Evolutionary conservation across 2,888 invertebrate species (phyloP).

Genomic region (Neoitamus cyanurus): DNA sequence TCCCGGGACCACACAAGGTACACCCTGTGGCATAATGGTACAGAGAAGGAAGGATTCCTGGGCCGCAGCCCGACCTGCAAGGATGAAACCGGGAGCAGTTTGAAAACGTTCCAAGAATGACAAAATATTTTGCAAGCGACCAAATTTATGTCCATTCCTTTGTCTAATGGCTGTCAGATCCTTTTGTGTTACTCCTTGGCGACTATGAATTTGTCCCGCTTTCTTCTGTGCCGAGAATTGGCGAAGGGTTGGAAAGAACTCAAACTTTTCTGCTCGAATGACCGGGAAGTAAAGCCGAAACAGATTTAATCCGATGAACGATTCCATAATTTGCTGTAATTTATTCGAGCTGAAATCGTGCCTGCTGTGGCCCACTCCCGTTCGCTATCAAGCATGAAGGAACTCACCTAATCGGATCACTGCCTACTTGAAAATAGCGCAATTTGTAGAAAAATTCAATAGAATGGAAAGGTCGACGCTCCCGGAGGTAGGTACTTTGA

Average conservation of each 20-base stretch:
- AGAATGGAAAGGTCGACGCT: neutral
- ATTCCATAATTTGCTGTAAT: constrained; percentile 21
- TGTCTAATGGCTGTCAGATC: constrained; percentile 29
- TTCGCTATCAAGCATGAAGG: neutral
- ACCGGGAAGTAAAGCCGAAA: constrained; percentile 3
- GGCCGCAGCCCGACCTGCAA: neutral
- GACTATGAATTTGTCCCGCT: neutral
- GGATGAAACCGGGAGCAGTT: neutral
- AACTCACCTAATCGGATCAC: constrained; percentile 3
- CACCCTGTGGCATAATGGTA: neutral
- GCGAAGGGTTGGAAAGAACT: constrained; percentile 12
- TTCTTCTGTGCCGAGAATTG: neutral
- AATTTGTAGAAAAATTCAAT: neutral
- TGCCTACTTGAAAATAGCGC: neutral
- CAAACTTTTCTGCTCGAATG: constrained; percentile 21
- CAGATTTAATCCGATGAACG: constrained; percentile 31
- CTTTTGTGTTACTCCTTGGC: constrained; percentile 18
- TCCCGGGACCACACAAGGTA: constrained; percentile 4
- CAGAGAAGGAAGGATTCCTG: neutral
- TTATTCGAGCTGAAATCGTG: constrained; percentile 22
- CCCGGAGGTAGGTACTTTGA: neutral
- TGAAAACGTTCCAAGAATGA: constrained; percentile 36
- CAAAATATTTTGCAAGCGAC: constrained; percentile 33
- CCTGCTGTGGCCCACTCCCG: neutral
- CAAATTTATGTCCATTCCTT: constrained; percentile 22